Conservation (phyloP, 1,140 invertebrate genomes). For the Protaetia brevitarsis region DNA sequence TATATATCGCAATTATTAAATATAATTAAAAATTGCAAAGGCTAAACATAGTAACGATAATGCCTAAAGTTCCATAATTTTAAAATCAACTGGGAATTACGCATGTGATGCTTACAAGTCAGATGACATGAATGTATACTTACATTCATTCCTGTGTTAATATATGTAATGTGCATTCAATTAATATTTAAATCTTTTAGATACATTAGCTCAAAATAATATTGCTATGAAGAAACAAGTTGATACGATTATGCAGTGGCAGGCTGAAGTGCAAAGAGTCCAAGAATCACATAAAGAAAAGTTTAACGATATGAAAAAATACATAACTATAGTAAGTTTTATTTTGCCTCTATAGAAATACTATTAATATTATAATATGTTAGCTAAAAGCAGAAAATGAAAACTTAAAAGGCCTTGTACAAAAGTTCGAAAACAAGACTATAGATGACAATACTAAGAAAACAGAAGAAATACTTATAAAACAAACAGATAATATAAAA, state of each 20-base stretch:
- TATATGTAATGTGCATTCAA: too few relatives aligned
- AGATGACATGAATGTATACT: too few relatives aligned
- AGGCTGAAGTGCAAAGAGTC: constrained; percentile 50
- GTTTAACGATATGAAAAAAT: constrained; percentile 52
- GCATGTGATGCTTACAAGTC: too few relatives aligned
- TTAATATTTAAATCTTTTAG: constrained; percentile 33
- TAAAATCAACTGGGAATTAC: too few relatives aligned
- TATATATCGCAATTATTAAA: too few relatives aligned
- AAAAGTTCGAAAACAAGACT: background rate
- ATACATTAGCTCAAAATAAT: constrained; percentile 55
- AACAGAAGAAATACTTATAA: background rate
- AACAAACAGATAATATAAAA: constrained; percentile 25
- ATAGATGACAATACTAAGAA: constrained; percentile 9
- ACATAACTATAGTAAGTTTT: constrained; percentile 42
- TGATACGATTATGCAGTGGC: constrained; percentile 51
- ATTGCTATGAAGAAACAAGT: constrained; percentile 55
- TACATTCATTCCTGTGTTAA: too few relatives aligned
- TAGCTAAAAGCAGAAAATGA: constrained; percentile 33
- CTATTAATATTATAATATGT: background rate
- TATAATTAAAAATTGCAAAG: too few relatives aligned
- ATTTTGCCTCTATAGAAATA: constrained; percentile 23
- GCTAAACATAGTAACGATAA: too few relatives aligned
- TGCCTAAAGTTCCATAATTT: too few relatives aligned
- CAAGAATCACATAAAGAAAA: constrained; percentile 53
- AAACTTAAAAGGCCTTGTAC: constrained; percentile 10